A percentile compares a stretch with the other conserved stretches of the same genome.
Conservation (phyloP, 2,888 invertebrate genomes). For the Himalopsyche japonica region DNA sequence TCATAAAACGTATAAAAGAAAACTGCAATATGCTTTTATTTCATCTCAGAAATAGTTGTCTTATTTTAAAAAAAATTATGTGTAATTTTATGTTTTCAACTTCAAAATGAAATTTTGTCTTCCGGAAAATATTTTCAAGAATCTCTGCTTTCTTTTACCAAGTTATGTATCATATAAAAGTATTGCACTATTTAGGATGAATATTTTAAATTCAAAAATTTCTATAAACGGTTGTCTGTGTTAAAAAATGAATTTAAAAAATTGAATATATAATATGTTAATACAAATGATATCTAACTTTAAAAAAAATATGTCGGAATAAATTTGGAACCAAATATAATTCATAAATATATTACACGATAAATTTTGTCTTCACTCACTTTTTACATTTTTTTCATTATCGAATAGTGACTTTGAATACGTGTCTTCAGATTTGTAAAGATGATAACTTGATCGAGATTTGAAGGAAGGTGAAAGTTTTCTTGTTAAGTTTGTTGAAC, state of each 20-base stretch:
- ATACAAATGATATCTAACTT: too few relatives aligned
- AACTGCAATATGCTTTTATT: neutral
- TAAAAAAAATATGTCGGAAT: too few relatives aligned
- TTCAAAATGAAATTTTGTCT: neutral
- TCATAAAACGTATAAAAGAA: neutral
- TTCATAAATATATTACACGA: too few relatives aligned
- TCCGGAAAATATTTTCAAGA: neutral
- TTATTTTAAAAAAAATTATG: neutral
- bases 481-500: slow-evolving; percentile 19
- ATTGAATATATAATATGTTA: too few relatives aligned
- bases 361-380: too few relatives aligned
- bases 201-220: too few relatives aligned
- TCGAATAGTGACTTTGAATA: neutral
- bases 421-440: neutral
- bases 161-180: too few relatives aligned
- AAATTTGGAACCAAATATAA: too few relatives aligned
- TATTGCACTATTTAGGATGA: too few relatives aligned
- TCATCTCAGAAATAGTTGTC: neutral
- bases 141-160: neutral
- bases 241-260: too few relatives aligned
- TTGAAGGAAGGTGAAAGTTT: slow-evolving; percentile 15
- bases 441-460: neutral
- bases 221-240: too few relatives aligned
- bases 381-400: neutral
- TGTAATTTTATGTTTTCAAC: neutral